Percentiles rank a stretch among this genome's conserved stretches.
phyloP scores from a whole-genome alignment of 2,113 vertebrate species.

The Helogale parvula region DNA sequence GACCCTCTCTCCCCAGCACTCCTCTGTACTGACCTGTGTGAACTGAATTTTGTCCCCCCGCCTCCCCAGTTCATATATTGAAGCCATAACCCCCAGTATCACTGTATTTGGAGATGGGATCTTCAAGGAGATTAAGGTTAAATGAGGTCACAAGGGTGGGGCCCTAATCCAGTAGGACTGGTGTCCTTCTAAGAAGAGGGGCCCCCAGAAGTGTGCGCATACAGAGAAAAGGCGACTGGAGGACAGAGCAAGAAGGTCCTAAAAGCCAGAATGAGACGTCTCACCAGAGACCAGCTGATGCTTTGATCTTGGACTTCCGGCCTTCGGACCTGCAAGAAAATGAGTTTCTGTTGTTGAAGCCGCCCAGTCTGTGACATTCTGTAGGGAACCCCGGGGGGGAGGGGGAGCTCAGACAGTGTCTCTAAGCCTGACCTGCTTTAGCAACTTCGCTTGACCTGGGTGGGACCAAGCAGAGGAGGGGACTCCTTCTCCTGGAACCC shows the following conservation, averaged over 20 bases:
- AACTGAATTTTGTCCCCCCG: neutral
- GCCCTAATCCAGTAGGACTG: neutral
- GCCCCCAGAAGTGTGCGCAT: accelerated
- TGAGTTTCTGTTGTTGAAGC: too few relatives aligned
- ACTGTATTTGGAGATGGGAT: neutral
- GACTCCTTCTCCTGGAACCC: neutral
- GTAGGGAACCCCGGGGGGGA: neutral
- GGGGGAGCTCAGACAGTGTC: neutral
- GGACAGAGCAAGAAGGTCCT: neutral
- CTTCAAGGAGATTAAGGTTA: neutral
- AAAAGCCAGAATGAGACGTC: neutral
- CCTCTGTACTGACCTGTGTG: neutral
- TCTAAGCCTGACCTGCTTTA: neutral
- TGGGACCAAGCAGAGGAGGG: neutral
- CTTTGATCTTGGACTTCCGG: neutral
- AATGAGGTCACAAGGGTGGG: neutral
- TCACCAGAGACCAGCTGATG: neutral
- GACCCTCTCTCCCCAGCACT: neutral
- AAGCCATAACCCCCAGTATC: neutral
- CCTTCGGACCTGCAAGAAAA: neutral
- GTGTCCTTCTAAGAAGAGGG: neutral
- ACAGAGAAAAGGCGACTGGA: neutral
- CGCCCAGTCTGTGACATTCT: neutral
- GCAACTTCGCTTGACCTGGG: accelerated
- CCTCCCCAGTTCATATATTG: neutral